These are phyloP conservation scores for Pterois miles DNA, from an alignment of 2,797 vertebrate species.

Conservation along the genomic window DNA sequence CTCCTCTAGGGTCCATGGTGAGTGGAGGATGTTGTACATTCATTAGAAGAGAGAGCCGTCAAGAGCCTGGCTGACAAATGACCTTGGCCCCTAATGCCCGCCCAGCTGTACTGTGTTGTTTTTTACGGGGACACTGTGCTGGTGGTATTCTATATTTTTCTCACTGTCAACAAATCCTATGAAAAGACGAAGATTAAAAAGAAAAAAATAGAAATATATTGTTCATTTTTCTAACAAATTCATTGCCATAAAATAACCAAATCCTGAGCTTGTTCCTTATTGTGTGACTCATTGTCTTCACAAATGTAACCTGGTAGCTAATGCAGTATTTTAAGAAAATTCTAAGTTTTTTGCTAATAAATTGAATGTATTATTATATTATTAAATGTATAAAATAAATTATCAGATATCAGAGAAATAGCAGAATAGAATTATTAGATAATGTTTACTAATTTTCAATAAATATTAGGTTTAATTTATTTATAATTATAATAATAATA, in stretches of 20 bases:
- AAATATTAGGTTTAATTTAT: too few relatives aligned
- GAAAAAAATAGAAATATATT: neutral
- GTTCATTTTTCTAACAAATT: neutral
- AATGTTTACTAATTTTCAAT: too few relatives aligned
- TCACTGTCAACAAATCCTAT: conserved; percentile 12
- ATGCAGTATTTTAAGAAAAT: too few relatives aligned
- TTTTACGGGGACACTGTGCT: neutral
- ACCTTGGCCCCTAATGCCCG: conserved; percentile 27
- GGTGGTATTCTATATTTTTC: conserved; percentile 14
- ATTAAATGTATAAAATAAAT: too few relatives aligned
- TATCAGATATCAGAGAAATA: too few relatives aligned
- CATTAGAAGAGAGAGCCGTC: conserved; percentile 50
- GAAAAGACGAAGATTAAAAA: too few relatives aligned
- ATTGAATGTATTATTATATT: too few relatives aligned
- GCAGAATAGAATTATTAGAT: too few relatives aligned
- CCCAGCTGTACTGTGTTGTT: conserved; percentile 6
- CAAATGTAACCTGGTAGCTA: too few relatives aligned
- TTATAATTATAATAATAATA: too few relatives aligned
- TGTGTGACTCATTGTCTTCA: too few relatives aligned
- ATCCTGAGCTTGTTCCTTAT: neutral
- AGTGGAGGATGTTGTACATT: conserved; percentile 57
- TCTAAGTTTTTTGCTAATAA: too few relatives aligned
- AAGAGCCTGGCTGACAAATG: conserved; percentile 45
- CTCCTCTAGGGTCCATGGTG: conserved; percentile 20
- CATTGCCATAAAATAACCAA: neutral